phyloP scores from a whole-genome alignment of 2,888 invertebrate genomes.

The Biston stratarius region DNA sequence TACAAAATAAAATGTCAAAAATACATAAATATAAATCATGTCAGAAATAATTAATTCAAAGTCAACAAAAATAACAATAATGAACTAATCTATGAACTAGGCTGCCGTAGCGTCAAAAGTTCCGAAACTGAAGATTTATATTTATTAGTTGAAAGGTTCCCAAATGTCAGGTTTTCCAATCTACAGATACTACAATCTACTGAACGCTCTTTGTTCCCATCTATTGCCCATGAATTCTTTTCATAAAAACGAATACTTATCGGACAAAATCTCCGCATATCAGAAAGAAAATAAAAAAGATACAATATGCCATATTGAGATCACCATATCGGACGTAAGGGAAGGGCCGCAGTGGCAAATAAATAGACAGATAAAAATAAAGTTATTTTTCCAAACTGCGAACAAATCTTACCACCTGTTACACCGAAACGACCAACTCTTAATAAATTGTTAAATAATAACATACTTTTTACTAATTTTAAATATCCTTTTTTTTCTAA shows the following conservation, averaged over 20 bases:
- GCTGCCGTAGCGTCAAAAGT: no score
- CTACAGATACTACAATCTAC: no score
- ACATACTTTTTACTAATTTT: neutral
- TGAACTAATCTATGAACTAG: no score
- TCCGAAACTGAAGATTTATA: no score
- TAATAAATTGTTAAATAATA: neutral
- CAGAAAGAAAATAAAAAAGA: constrained; percentile 50
- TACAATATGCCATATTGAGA: constrained; percentile 60
- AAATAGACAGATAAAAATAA: constrained; percentile 81
- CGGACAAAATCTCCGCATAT: constrained; percentile 16
- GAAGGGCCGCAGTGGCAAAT: constrained; percentile 67
- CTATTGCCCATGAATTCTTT: neutral
- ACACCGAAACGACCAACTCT: constrained; percentile 58
- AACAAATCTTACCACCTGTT: constrained; percentile 57
- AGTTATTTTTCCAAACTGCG: constrained; percentile 79
- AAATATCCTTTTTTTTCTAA: no score
- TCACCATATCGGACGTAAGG: constrained; percentile 70
- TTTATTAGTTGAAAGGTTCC: no score
- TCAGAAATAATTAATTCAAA: no score
- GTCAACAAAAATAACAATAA: no score
- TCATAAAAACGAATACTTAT: constrained; percentile 5
- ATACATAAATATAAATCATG: no score
- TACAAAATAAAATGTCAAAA: no score
- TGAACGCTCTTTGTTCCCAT: no score
- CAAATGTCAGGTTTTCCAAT: no score